Percentiles rank a stretch among this genome's conserved stretches.
phyloP scores from a whole-genome alignment of 2,113 vertebrate genomes.

The Dicerorhinus sumatrensis region DNA sequence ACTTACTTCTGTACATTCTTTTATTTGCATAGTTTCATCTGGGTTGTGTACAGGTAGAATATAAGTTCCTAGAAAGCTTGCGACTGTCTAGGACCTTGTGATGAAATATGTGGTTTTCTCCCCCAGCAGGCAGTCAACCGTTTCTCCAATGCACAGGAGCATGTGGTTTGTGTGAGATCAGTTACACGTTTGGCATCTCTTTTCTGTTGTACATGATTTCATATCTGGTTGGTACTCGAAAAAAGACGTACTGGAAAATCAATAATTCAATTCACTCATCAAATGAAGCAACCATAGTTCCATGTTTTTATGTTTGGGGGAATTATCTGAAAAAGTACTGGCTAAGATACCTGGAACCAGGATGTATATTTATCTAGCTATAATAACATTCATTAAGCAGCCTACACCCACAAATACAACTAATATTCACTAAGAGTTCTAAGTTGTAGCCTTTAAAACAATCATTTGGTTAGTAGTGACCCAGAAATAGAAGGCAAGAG shows the following conservation, averaged over 20 bases:
- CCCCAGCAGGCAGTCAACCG: not conserved
- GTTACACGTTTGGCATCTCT: not conserved
- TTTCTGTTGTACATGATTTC: not conserved
- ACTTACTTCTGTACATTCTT: not conserved
- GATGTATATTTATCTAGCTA: not conserved
- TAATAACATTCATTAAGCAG: not conserved
- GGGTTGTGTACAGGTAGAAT: not conserved
- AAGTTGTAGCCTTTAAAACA: not conserved
- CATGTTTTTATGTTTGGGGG: not conserved
- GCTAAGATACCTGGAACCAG: not conserved
- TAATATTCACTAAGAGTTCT: not conserved
- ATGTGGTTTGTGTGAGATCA: not conserved
- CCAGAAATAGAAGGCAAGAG: not conserved
- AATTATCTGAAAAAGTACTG: not conserved
- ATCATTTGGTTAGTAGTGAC: not conserved
- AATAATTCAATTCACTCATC: not conserved
- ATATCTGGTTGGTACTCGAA: not conserved
- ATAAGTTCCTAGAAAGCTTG: not conserved
- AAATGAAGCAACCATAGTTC: not conserved
- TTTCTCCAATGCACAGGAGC: not conserved
- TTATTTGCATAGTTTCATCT: not conserved
- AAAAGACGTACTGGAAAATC: not conserved
- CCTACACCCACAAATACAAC: not conserved
- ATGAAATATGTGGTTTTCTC: not conserved
- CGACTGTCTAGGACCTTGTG: not conserved